A percentile compares a stretch with the other conserved stretches of the same genome.
phyloP scores from a whole-genome alignment of 2,113 vertebrate species.

The Sphyrna mokarran region DNA sequence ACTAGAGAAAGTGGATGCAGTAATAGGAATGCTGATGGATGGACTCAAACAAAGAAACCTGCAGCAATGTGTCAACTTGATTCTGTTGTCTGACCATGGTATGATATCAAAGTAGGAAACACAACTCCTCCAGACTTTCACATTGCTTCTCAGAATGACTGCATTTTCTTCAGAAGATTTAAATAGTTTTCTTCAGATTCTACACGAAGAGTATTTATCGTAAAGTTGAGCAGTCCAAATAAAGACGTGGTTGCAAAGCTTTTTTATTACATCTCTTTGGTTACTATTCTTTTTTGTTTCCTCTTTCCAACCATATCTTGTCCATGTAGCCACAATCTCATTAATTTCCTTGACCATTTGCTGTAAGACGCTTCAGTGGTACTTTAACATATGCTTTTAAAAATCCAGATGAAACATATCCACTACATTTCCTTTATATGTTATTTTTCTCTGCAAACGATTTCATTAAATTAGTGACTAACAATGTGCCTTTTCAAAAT shows the following conservation, averaged over 20 bases:
- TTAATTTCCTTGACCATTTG: too few relatives aligned
- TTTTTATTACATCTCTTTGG: neutral
- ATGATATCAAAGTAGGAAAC: conserved; percentile 42
- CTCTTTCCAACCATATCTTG: neutral
- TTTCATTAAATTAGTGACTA: too few relatives aligned
- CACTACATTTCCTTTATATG: too few relatives aligned
- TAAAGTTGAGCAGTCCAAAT: neutral
- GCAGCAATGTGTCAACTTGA: conserved; percentile 76
- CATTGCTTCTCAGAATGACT: neutral
- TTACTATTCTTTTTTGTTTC: neutral
- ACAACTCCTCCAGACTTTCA: neutral
- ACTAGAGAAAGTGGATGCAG: conserved; percentile 63
- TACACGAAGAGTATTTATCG: neutral
- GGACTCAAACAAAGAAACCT: conserved; percentile 73
- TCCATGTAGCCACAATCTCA: too few relatives aligned
- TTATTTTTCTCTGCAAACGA: too few relatives aligned
- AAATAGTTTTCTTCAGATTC: neutral
- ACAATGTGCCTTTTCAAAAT: too few relatives aligned
- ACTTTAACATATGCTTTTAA: too few relatives aligned
- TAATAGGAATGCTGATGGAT: conserved; percentile 76
- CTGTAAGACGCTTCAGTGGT: too few relatives aligned
- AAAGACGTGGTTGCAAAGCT: neutral
- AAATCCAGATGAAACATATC: too few relatives aligned
- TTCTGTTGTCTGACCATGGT: conserved; percentile 90
- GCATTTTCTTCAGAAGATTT: neutral